A percentile compares a stretch with the other conserved stretches of the same genome.
These are phyloP conservation scores for Oncorhynchus mykiss DNA, from an alignment of 2,113 vertebrate species.

Conservation along the genomic window DNA sequence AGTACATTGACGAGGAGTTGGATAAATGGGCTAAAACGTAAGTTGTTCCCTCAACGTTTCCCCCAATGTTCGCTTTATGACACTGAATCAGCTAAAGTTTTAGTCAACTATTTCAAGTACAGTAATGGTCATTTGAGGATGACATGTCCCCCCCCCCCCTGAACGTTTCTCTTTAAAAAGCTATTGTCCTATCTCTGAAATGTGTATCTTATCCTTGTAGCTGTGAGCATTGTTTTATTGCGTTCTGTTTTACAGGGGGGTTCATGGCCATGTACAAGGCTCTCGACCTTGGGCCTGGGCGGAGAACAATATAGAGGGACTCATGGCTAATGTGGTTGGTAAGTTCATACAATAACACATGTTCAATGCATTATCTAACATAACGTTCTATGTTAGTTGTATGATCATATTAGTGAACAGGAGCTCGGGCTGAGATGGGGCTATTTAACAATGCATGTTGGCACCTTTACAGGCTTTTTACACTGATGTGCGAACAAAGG, in stretches of 20 bases:
- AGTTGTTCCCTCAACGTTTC: conserved; percentile 35
- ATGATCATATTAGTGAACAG: too few species aligned
- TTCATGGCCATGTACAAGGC: conserved; percentile 82
- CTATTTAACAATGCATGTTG: too few species aligned
- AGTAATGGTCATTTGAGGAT: too few species aligned
- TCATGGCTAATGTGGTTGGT: conserved; percentile 88
- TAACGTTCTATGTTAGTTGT: too few species aligned
- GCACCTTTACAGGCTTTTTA: too few species aligned
- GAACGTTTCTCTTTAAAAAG: not conserved
- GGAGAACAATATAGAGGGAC: conserved; percentile 81
- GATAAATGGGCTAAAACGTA: conserved; percentile 92
- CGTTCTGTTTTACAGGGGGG: conserved; percentile 73
- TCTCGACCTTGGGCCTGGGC: conserved; percentile 85
- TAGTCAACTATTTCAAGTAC: not conserved
- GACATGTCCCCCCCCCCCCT: not conserved
- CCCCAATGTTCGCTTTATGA: not conserved
- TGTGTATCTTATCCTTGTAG: too few species aligned
- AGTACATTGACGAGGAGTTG: conserved; percentile 87
- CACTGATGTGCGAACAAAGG: too few species aligned
- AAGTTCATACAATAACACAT: conserved; percentile 24
- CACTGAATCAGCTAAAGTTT: not conserved
- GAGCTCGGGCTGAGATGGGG: too few species aligned
- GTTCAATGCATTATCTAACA: not conserved
- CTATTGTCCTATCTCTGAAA: too few species aligned
- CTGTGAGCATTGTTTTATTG: not conserved